phyloP scores from a whole-genome alignment of 1,140 invertebrate genomes.

The Stegodyphus mimosarum region DNA sequence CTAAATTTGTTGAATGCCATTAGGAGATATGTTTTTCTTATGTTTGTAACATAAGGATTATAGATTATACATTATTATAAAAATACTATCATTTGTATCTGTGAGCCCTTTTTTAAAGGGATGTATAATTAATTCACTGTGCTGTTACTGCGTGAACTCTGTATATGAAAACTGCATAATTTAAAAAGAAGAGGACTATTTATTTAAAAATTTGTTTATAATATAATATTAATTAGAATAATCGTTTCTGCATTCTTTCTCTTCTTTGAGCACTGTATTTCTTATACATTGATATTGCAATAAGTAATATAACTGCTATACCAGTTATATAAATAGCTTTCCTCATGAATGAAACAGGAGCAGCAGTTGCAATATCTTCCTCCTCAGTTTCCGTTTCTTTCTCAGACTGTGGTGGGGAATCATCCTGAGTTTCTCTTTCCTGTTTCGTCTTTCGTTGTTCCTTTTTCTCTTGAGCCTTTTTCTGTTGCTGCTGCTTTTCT shows the following conservation, averaged over 20 bases:
- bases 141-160: no score
- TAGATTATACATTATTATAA: no score
- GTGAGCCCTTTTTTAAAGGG: no score
- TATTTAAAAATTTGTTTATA: not conserved
- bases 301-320: conserved; percentile 27
- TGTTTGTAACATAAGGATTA: no score
- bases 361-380: not conserved
- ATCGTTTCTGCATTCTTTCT: conserved; percentile 40
- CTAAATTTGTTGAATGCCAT: no score
- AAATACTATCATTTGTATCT: no score
- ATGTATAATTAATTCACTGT: no score
- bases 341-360: not conserved
- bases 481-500: not conserved
- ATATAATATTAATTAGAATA: conserved; percentile 26
- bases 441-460: not conserved
- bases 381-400: not conserved
- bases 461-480: not conserved
- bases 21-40: no score
- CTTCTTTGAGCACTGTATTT: conserved; percentile 23
- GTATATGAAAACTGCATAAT: no score
- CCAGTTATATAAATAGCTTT: conserved; percentile 31
- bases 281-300: conserved; percentile 1
- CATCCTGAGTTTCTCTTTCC: no score
- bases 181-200: not conserved
- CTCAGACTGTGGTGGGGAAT: not conserved